These are phyloP conservation scores for Engraulis encrasicolus DNA, from an alignment of 2,113 vertebrate genomes.

Conservation along the genomic window DNA sequence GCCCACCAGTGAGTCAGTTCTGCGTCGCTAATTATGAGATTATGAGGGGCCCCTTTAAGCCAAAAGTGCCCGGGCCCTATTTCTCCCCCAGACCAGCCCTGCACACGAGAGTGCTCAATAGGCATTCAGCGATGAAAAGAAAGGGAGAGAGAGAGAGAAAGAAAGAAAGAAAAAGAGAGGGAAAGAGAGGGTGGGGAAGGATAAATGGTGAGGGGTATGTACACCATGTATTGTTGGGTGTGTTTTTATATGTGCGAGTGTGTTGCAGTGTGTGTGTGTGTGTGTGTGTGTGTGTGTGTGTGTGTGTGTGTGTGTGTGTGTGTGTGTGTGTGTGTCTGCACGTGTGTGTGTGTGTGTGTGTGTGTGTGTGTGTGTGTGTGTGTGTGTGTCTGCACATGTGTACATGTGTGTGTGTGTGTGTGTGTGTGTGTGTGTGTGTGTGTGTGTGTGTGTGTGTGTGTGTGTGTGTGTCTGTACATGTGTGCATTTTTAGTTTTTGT, in stretches of 20 bases:
- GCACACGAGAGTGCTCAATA: neutral
- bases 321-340: constrained; percentile 25
- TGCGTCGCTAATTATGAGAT: no score
- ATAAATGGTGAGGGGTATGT: neutral
- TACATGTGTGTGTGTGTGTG: no score
- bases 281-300: neutral
- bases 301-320: neutral
- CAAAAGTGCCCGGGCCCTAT: no score
- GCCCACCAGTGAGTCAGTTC: no score
- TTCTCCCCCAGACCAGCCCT: no score
- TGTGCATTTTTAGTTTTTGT: neutral
- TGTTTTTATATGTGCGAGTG: no score
- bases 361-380: constrained; percentile 22
- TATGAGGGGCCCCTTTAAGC: no score
- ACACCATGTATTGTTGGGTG: neutral
- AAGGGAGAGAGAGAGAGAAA: neutral
- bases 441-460: neutral
- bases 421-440: no score
- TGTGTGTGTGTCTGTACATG: neutral
- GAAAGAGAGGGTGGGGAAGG: neutral
- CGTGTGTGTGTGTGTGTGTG: constrained; percentile 28
- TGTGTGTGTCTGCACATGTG: no score
- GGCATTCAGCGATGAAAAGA: neutral
- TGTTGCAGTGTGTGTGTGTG: neutral
- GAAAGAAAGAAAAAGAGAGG: neutral